Base-by-base conservation (phyloP, 1,140 invertebrate genomes). In the Drusus annulatus region DNA sequence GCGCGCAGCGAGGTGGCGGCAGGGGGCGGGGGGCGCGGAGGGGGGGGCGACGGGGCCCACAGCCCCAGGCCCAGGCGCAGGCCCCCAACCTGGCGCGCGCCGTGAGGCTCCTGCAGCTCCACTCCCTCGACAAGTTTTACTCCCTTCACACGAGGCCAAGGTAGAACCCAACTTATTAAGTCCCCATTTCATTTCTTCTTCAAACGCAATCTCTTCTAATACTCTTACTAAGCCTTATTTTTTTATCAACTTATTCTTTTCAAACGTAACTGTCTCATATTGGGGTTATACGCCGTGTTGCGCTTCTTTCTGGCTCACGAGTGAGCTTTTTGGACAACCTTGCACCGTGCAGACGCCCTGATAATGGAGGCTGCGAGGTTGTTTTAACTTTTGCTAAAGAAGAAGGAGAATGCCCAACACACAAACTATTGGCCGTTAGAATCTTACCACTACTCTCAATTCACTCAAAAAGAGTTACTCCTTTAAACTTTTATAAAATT, bases 141-240 rank as follows among this genome's bases (percentile, higher is more conserved):
- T 88, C 88, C 87, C 89, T 89, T 86, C 88, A 89, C 86, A 88
- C 86, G 76, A 88, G 89, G 87, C 89, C 89, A 88, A 90, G 89
- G 89, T 90, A 90, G 87, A 88, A 45, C 50, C 23, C 7, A 45
- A 36, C 15, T 25, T 25, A 63, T 28, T 23, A 23, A 17, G 15
- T 25, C 60, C 60, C 60, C 10, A 25, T 21, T 19, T 21, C n/a
- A 56, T 17, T 56, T 56, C 5, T 56, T 21, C n/a, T 17, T 56
- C n/a, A 21, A n/a, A 8, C n/a, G 19, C 19, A n/a, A 56, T 19
- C 8, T 56, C 19, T 56, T 17, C 7, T 56, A 7, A n/a, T 19
- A 7, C 52, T 54, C 16, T 7, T 17, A 8, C 54, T 21, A 10
- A 17, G 19, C n/a, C 54, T 56, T n/a, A 56, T 21, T 3, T n/a